phyloP scores from a whole-genome alignment of 2,113 vertebrate species.

The Aegithalos caudatus region DNA sequence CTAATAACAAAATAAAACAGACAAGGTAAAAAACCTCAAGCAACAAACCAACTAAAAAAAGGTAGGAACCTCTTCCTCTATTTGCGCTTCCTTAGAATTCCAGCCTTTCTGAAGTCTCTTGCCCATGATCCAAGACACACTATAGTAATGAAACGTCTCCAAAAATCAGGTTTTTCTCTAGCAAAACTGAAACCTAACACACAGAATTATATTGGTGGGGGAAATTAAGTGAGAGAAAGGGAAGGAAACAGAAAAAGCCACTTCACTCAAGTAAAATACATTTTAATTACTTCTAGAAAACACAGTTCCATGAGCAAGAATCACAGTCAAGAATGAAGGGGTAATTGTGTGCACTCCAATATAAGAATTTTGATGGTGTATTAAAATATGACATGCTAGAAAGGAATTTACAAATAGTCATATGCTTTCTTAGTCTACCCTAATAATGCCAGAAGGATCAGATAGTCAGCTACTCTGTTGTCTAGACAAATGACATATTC shows the following conservation, averaged over 20 bases:
- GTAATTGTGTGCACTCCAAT: neutral
- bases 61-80: neutral
- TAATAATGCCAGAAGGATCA: constrained; percentile 9
- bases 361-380: neutral
- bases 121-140: neutral
- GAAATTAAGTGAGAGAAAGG: neutral
- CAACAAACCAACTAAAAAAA: neutral
- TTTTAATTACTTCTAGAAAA: neutral
- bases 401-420: constrained; percentile 20
- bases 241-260: neutral
- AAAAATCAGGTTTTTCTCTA: neutral
- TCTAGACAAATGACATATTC: constrained; percentile 19
- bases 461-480: neutral
- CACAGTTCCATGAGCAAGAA: neutral
- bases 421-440: neutral
- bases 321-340: neutral
- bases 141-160: neutral
- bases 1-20: neutral
- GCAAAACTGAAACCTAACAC: neutral
- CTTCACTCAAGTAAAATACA: neutral
- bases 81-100: neutral
- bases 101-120: neutral
- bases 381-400: neutral
- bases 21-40: neutral
- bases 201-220: neutral